Evolutionary conservation across 2,888 invertebrate species (phyloP).

Genomic region (Kryphioiulus occultus): DNA sequence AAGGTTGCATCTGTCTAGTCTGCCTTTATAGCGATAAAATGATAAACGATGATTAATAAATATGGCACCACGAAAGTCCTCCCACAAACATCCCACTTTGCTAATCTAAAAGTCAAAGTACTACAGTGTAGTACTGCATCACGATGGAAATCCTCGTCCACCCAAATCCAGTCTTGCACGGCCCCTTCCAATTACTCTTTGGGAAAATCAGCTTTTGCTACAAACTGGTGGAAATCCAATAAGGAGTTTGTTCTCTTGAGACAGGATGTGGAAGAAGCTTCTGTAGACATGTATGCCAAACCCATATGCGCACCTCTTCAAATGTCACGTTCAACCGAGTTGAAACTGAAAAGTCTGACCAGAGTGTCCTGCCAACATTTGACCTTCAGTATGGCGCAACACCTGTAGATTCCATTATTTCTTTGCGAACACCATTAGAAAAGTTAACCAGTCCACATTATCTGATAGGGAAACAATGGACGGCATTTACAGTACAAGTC

Average conservation of each 20-base stretch:
- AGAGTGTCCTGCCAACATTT: not conserved
- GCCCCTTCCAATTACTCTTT: not conserved
- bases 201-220: not conserved
- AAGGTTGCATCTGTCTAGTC: constrained; percentile 12
- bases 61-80: not conserved
- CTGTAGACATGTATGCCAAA: not conserved
- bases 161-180: not conserved
- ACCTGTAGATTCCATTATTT: not conserved
- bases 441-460: not conserved
- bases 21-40: not conserved
- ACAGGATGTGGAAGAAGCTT: not conserved
- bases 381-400: not conserved
- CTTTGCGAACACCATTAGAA: not conserved
- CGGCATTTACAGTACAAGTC: not conserved
- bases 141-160: not conserved
- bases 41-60: not conserved
- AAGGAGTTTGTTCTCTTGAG: not conserved
- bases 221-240: not conserved
- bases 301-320: constrained; percentile 17
- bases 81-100: not conserved
- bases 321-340: constrained; percentile 2
- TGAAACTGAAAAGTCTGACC: not conserved
- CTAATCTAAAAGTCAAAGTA: not conserved
- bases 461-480: not conserved
- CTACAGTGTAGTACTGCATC: not conserved